Conservation (phyloP, 2,113 vertebrate species). For the Hipposideros armiger region DNA sequence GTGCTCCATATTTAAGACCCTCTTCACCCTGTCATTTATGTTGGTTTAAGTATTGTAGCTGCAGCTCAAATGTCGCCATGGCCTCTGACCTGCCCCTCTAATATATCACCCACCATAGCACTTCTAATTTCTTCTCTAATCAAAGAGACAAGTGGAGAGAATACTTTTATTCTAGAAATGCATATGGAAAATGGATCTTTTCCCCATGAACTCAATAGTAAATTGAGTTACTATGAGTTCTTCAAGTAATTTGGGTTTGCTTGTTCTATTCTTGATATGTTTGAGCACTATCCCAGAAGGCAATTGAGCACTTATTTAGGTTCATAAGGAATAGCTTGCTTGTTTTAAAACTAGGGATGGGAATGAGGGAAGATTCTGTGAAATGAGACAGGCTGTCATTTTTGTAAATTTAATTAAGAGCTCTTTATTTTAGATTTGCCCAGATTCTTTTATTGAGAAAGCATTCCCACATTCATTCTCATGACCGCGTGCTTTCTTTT, state of each 20-base stretch:
- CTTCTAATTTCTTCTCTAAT: background rate
- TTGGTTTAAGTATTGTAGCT: background rate
- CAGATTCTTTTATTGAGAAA: background rate
- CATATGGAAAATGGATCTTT: background rate
- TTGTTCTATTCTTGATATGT: background rate
- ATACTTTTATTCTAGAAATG: slow-evolving; percentile 6
- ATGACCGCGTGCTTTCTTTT: slow-evolving; percentile 2
- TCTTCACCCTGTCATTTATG: background rate
- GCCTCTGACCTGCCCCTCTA: background rate
- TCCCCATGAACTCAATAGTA: background rate
- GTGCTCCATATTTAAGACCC: background rate
- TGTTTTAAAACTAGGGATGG: slow-evolving; percentile 51
- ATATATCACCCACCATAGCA: background rate
- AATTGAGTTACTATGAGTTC: background rate
- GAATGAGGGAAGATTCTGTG: background rate
- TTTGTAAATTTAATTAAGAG: slow-evolving; percentile 44
- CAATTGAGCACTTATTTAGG: background rate
- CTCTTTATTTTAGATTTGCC: slow-evolving; percentile 16
- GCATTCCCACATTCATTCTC: background rate
- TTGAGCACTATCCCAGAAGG: background rate
- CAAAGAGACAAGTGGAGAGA: background rate
- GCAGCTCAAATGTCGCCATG: too few relatives aligned
- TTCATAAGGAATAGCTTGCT: background rate
- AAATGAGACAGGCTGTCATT: background rate
- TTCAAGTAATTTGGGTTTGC: background rate